Percentiles rank a stretch among this genome's conserved stretches.
phyloP scores from a whole-genome alignment of 1,140 invertebrate species.

The Drosophila asahinai region DNA sequence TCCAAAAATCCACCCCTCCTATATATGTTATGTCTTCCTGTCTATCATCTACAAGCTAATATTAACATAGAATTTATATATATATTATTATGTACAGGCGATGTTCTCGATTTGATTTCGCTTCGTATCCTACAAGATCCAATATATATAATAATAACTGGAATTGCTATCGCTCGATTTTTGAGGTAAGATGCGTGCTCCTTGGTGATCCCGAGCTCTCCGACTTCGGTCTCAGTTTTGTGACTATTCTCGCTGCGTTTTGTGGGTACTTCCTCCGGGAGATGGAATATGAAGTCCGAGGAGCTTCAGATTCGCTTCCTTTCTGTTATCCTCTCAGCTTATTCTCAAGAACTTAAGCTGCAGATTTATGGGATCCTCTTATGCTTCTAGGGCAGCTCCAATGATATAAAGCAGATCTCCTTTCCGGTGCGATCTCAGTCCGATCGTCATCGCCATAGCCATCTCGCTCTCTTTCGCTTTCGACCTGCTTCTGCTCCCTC shows the following conservation, averaged over 20 bases:
- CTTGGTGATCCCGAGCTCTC: slow-evolving; percentile 9
- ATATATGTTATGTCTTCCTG: neutral
- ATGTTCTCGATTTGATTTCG: slow-evolving; percentile 17
- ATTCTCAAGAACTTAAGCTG: neutral
- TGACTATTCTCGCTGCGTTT: neutral
- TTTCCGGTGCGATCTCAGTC: neutral
- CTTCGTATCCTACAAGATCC: slow-evolving; percentile 7
- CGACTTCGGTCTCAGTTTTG: neutral
- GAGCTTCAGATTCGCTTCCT: too few species aligned
- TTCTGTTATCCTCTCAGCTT: neutral
- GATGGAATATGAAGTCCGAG: too few species aligned
- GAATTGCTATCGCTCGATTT: slow-evolving; percentile 25
- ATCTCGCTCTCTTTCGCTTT: slow-evolving; percentile 19
- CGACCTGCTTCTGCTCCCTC: slow-evolving; percentile 29
- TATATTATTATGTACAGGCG: slow-evolving; percentile 24
- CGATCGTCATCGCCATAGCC: neutral
- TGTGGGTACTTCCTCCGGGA: neutral
- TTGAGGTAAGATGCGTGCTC: slow-evolving; percentile 24
- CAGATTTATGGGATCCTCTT: neutral
- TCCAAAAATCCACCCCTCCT: neutral
- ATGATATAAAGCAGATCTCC: neutral
- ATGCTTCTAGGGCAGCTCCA: neutral
- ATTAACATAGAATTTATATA: slow-evolving; percentile 32
- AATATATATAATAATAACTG: slow-evolving; percentile 15
- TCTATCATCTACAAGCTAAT: slow-evolving; percentile 21